A percentile compares a stretch with the other conserved stretches of the same genome.
phyloP scores from a whole-genome alignment of 2,888 invertebrate species.

The Acrocyrtus sp. region DNA sequence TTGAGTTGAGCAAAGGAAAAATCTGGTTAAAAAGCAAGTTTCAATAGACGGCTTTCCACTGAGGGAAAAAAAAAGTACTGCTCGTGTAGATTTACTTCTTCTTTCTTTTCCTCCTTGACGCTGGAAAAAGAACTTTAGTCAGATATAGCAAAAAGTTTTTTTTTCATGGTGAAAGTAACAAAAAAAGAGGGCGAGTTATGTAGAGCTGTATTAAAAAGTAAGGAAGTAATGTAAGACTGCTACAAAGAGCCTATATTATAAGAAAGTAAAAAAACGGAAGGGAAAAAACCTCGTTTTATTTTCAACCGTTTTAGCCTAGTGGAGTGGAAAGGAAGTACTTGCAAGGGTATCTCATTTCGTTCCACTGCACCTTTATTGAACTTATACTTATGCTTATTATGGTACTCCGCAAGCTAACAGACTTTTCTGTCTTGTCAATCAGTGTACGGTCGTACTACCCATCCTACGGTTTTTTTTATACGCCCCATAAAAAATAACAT shows the following conservation, averaged over 20 bases:
- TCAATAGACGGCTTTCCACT: slow-evolving; percentile 33
- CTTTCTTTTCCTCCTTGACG: slow-evolving; percentile 20
- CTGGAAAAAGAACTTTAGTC: slow-evolving; percentile 32
- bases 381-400: no score
- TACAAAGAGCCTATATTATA: no score
- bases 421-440: no score
- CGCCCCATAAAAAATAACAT: no score
- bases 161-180: slow-evolving; percentile 15
- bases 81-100: neutral
- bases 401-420: no score
- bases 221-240: no score
- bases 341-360: slow-evolving; percentile 8
- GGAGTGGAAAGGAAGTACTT: slow-evolving; percentile 40
- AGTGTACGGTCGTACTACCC: no score
- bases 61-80: slow-evolving; percentile 14
- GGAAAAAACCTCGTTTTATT: slow-evolving; percentile 19
- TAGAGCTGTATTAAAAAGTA: neutral
- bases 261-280: neutral
- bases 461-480: no score
- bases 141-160: slow-evolving; percentile 12
- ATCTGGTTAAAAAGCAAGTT: slow-evolving; percentile 47
- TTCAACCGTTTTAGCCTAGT: slow-evolving; percentile 41
- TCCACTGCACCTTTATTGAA: slow-evolving; percentile 1
- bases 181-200: slow-evolving; percentile 1
- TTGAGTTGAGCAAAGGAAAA: slow-evolving; percentile 12